Evolutionary conservation across 2,113 vertebrate species (phyloP), one percentile per base, ranked within the genome.

Genomic region (Daubentonia madagascariensis): DNA sequence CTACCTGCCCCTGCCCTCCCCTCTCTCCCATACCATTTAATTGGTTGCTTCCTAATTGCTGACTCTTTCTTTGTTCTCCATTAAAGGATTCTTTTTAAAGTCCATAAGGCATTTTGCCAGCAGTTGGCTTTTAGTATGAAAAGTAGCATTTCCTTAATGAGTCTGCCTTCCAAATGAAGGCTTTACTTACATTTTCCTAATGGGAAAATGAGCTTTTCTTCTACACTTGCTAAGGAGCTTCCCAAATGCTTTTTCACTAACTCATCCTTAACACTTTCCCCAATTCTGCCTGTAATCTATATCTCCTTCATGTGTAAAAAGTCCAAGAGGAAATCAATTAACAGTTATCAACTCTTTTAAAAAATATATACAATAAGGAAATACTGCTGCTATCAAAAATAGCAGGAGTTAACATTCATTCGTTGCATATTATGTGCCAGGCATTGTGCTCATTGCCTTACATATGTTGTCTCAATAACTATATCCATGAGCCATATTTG

Each of bases 1-100:
- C 89, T 59, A 73, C 76, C 92, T 86, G 67, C 52, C 63, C 9
- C 54, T 12, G 8, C 18, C n/a, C 43, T 4, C 43, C 4, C 59
- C 52, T 35, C 13, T 50, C 28, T 45, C 54, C 65, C 79, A 50
- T 32, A 20, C 52, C 13, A 11, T 79, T 95, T 96, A 98, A 97
- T 96, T 96, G 87, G 79, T 72, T 89, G 80, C 96, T 97, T 95
- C 87, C 84, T 96, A 96, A 97, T 96, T 97, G 97, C 91, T 87
- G 97, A 96, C 57, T 80, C 25, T 92, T 92, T 87, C 57, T 95
- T 83, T 95, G 85, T 17, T 43, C 45, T 48, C n/a, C 52, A 73
- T 78, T 97, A 86, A 89, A 89, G 79, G 32, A 84, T 87, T 67
- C 70, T 93, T 95, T 57, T 92, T 94, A 92, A 92, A 89, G 73